Conservation (phyloP, 2,113 vertebrate species). For the Bos javanicus region DNA sequence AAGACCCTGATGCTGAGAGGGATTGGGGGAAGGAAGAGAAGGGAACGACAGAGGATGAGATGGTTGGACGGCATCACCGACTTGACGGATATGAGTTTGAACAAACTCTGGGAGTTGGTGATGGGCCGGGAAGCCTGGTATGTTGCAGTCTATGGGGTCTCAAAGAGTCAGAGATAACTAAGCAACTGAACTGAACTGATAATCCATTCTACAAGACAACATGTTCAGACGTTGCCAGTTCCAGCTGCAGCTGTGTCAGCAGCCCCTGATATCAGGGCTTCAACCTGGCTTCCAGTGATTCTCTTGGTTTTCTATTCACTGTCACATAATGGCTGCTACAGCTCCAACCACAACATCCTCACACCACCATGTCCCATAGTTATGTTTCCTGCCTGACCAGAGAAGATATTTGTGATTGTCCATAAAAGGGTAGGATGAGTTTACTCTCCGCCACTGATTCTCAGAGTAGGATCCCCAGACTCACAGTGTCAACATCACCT, state of each 20-base stretch:
- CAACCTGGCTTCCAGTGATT: not conserved
- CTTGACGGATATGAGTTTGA: not conserved
- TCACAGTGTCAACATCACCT: not conserved
- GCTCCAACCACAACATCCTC: not conserved
- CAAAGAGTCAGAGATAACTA: not conserved
- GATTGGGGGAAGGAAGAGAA: not conserved
- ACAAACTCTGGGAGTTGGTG: not conserved
- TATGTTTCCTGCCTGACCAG: not conserved
- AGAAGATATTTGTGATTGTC: not conserved
- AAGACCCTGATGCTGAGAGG: not conserved
- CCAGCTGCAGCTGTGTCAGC: fast-evolving
- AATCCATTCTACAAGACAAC: not conserved
- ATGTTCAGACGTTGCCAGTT: fast-evolving
- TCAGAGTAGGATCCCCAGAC: not conserved
- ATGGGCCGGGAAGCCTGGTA: not conserved
- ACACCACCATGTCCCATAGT: not conserved
- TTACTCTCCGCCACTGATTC: fast-evolving
- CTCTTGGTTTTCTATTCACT: not conserved
- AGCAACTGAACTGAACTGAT: not conserved
- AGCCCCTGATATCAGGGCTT: not conserved
- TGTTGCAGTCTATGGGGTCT: not conserved
- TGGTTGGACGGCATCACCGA: not conserved
- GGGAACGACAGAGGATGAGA: not conserved
- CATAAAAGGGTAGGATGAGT: not conserved
- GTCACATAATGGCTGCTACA: not conserved